Evolutionary conservation across 2,797 vertebrate genomes (phyloP).

Genomic region (Bradypodion pumilum): DNA sequence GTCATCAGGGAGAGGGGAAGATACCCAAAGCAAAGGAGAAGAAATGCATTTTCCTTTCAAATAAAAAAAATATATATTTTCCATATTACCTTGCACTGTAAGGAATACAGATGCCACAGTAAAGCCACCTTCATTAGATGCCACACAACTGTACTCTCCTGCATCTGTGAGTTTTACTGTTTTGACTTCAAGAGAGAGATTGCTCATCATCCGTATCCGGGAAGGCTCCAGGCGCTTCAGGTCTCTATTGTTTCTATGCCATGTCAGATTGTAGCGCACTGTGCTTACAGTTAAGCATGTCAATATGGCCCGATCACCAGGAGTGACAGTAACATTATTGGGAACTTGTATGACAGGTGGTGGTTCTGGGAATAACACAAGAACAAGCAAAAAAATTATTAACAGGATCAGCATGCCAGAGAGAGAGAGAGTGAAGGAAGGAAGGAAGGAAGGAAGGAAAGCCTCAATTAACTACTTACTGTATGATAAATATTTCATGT

Average conservation of each 20-base stretch:
- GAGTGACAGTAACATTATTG: slow-evolving; percentile 80
- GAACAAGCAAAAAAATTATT: not conserved
- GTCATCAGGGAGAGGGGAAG: not conserved
- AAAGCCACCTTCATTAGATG: slow-evolving; percentile 85
- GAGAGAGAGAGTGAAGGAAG: too few relatives aligned
- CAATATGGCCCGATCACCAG: slow-evolving; percentile 81
- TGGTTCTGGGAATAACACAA: slow-evolving; percentile 81
- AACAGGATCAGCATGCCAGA: not conserved
- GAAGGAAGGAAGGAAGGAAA: not conserved
- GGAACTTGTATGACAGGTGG: slow-evolving; percentile 84
- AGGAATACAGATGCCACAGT: slow-evolving; percentile 80
- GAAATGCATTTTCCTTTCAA: slow-evolving; percentile 28
- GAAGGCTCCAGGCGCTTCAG: slow-evolving; percentile 71
- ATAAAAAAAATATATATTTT: not conserved
- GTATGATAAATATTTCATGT: not conserved
- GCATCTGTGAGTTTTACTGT: slow-evolving; percentile 74
- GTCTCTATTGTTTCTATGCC: slow-evolving; percentile 82
- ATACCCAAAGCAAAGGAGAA: not conserved
- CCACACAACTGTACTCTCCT: slow-evolving; percentile 87
- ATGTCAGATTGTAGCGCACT: slow-evolving; percentile 90
- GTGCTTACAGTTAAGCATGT: slow-evolving; percentile 86
- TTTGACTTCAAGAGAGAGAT: slow-evolving; percentile 86
- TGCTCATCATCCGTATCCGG: slow-evolving; percentile 71
- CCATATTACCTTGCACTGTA: slow-evolving; percentile 86
- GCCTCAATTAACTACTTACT: not conserved